A percentile compares a stretch with the other conserved stretches of the same genome.
Conservation (phyloP, 2,113 vertebrate species). For the Perccottus glenii region DNA sequence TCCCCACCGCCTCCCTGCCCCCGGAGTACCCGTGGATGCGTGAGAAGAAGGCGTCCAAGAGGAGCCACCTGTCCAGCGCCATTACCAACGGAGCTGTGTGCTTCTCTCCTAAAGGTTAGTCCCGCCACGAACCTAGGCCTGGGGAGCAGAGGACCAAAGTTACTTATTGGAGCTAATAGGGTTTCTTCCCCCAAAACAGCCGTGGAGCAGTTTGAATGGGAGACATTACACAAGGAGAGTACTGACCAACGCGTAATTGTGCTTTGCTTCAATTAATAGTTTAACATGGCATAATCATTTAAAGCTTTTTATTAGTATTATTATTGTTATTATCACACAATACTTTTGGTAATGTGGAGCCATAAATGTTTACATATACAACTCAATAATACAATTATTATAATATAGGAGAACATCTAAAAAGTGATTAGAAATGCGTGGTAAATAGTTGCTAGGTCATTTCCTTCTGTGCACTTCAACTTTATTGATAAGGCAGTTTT, state of each 20-base stretch:
- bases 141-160: background rate
- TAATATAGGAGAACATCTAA: background rate
- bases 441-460: too few species aligned
- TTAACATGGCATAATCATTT: too few species aligned
- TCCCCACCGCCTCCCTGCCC: conserved; percentile 90
- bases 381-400: background rate
- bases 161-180: background rate
- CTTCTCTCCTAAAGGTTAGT: conserved; percentile 95
- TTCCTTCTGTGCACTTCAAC: background rate
- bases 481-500: background rate
- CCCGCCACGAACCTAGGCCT: conserved; percentile 7
- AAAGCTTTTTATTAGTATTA: background rate
- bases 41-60: conserved; percentile 98
- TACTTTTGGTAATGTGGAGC: background rate
- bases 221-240: too few species aligned
- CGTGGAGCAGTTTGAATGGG: too few species aligned
- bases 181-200: too few species aligned
- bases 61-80: conserved; percentile 84
- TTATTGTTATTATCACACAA: background rate
- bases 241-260: too few species aligned
- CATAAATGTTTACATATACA: background rate
- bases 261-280: too few species aligned
- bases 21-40: conserved; percentile 99
- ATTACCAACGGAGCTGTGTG: conserved; percentile 87
- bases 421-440: background rate